Evolutionary conservation across 2,888 invertebrate genomes (phyloP).

Genomic region (Taenaris catops): DNA sequence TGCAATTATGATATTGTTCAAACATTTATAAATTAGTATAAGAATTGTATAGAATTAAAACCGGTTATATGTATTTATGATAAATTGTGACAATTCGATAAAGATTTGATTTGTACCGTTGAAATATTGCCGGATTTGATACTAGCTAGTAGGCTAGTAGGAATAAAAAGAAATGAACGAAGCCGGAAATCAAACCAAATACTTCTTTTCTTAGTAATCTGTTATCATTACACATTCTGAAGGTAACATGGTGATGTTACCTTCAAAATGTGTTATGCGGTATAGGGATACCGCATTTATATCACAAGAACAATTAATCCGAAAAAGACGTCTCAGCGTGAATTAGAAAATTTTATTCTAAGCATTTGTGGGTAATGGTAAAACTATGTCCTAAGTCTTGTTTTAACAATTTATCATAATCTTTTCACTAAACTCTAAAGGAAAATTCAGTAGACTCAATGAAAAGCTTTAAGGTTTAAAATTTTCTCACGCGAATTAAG

Average conservation of each 20-base stretch:
- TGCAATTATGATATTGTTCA: no score
- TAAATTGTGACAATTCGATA: no score
- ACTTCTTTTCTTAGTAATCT: background rate
- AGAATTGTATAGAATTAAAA: no score
- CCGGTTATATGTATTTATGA: no score
- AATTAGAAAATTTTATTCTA: background rate
- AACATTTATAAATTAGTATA: no score
- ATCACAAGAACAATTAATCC: background rate
- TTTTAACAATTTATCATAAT: constrained; percentile 6
- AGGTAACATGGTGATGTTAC: no score
- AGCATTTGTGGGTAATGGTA: background rate
- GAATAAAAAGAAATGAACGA: no score
- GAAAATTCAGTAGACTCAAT: constrained; percentile 5
- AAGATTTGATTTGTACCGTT: no score
- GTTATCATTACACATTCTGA: background rate
- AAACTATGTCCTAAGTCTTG: background rate
- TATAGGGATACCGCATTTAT: no score
- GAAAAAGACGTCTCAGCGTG: background rate
- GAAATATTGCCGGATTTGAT: no score
- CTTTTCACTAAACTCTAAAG: constrained; percentile 4
- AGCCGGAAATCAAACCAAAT: background rate
- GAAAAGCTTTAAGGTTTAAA: constrained; percentile 9
- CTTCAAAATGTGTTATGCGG: no score
- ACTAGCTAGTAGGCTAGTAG: no score
- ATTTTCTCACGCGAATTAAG: constrained; percentile 9